Conservation (phyloP, 1,140 invertebrate genomes). For the Drosophila ambigua region DNA sequence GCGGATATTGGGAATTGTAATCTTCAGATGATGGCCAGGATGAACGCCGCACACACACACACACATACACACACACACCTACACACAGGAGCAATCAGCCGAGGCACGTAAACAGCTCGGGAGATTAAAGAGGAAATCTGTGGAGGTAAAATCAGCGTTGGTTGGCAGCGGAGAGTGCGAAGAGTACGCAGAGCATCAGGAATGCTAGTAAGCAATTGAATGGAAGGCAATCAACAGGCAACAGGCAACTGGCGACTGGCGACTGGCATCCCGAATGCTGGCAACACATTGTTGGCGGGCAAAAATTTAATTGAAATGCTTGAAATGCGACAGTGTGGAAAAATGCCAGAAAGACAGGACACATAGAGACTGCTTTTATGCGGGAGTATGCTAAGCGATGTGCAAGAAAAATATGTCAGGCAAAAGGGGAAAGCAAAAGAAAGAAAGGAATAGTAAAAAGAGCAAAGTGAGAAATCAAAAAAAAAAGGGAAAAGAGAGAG, state of each 20-base stretch:
- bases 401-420: constrained; percentile 43
- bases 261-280: not conserved
- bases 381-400: constrained; percentile 29
- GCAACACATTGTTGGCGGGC: constrained; percentile 29
- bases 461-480: not conserved
- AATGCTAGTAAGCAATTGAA: constrained; percentile 45
- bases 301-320: constrained; percentile 72
- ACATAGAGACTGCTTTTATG: constrained; percentile 4
- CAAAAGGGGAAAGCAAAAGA: too few species aligned
- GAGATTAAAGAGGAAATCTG: constrained; percentile 35
- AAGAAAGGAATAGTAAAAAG: too few species aligned
- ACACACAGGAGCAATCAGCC: not conserved
- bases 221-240: constrained; percentile 55
- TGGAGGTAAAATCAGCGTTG: not conserved
- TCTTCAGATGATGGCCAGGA: too few species aligned
- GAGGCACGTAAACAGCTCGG: constrained; percentile 27
- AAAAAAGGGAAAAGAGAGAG: not conserved
- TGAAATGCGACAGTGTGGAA: constrained; percentile 64
- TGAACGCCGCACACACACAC: not conserved
- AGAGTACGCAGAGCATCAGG: too few species aligned
- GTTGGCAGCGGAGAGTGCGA: not conserved
- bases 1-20: too few species aligned
- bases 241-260: constrained; percentile 32
- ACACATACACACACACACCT: not conserved
- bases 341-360: constrained; percentile 42